Base-by-base conservation (phyloP, 1,140 invertebrate species). In the Cyclina sinensis region DNA sequence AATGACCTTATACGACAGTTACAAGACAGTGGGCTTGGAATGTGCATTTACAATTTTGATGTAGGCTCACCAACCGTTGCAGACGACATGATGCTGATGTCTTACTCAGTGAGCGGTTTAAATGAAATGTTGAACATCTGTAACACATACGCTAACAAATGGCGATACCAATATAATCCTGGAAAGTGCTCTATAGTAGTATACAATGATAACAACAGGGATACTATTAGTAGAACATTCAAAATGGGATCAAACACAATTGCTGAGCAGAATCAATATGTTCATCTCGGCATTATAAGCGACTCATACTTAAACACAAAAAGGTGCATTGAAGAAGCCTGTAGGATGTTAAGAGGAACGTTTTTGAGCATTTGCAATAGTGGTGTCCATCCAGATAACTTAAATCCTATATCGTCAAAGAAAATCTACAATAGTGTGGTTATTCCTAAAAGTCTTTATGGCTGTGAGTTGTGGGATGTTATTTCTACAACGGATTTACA, bases 121-220 rank as follows among this genome's bases (percentile, higher is more conserved):
- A 16, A 84, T 18, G 12, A 48, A 11, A 84, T 84, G 81, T 57
- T n/a, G 51, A 57, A 57, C 51, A 57, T 57, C 51, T 57, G 51
- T 57, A 16, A 57, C 51, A 57, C 51, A 57, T 57, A 57, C 51
- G 51, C 51, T 57, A 57, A 57, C 51, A 57, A 57, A 57, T 57
- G 81, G 65, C 11, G 65, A n/a, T 84, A 51, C 27, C n/a, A 27
- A 4, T 84, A 84, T 35, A 84, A 84, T 57, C 51, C 51, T 57
- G 51, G 51, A 57, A 57, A 57, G 51, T 57, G 51, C 51, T 57
- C 51, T 57, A 18, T 57, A 21, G 51, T 57, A 57, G 51, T 57
- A 57, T 57, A 57, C 51, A 57, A 57, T 57, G 51, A 57, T 57
- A 57, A 57, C 51, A 57, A 57, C 51, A 57, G 51, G 51, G 51